Evolutionary conservation across 2,113 vertebrate species (phyloP).

Genomic region (Seriola aureovittata): DNA sequence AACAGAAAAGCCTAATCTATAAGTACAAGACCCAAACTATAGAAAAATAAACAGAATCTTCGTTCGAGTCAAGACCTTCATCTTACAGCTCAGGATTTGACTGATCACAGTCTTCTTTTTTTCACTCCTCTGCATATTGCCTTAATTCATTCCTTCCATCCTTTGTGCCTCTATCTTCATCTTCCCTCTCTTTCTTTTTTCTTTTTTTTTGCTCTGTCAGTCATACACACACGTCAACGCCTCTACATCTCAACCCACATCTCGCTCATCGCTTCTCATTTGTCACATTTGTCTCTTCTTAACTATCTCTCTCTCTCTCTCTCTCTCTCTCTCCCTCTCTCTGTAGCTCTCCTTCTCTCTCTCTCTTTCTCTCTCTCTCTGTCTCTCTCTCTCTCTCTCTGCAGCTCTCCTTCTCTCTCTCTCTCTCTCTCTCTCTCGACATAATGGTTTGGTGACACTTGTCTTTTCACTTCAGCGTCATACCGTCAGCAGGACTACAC

Average conservation of each 20-base stretch:
- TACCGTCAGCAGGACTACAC: constrained; percentile 31
- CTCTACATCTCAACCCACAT: constrained; percentile 43
- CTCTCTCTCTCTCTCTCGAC: constrained; percentile 23
- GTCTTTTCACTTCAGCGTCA: constrained; percentile 57
- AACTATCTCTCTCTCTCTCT: constrained; percentile 30
- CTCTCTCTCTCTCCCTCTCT: background rate
- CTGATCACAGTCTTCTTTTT: background rate
- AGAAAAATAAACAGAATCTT: background rate
- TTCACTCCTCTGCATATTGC: background rate
- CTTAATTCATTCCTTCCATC: constrained; percentile 15
- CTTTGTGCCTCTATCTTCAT: background rate
- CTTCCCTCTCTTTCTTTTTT: background rate
- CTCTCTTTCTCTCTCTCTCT: constrained; percentile 16
- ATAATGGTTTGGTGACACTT: constrained; percentile 64
- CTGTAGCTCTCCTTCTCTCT: constrained; percentile 16
- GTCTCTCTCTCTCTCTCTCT: background rate
- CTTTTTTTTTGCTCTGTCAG: background rate
- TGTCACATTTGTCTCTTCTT: constrained; percentile 39
- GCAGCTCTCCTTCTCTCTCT: background rate
- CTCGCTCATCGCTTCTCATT: constrained; percentile 46
- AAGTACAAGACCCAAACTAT: background rate
- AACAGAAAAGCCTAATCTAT: background rate
- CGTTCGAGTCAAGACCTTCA: background rate
- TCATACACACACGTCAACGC: constrained; percentile 27
- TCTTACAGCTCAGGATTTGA: background rate